Evolutionary conservation across 2,113 vertebrate genomes (phyloP), one percentile per base, ranked within the genome.

Genomic region (Manacus vitellinus): DNA sequence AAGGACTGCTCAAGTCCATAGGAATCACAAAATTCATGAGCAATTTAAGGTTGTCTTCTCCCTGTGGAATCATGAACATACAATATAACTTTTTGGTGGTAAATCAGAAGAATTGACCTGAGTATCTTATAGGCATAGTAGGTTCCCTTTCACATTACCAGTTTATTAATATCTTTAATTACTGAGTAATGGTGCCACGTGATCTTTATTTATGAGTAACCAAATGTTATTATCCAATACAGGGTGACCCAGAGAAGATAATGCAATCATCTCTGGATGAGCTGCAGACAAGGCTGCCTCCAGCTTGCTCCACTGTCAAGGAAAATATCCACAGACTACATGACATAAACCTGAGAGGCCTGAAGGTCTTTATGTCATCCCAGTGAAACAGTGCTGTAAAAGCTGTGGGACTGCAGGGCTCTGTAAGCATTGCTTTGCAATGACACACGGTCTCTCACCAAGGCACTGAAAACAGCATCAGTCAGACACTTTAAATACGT

Each of bases 301-400:
- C 85, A 93, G 95, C 72, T 84, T 84, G 35, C 79, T 91, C 71
- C 31, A 51, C 92, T 94, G 94, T 94, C 96, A 95, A 84, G 82
- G 76, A 92, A 93, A 95, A 95, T 96, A 97, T 75, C 74, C 85
- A 91, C 65, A 85, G 52, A 65, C 44, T 68, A n/a, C 1, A 0
- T 92, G 94, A 94, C 31, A 97, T 96, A 96, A 94, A 92, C 85
- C 94, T 94, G 92, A 61, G 51, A 85, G 14, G 35, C 72, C 63
- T 81, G 86, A n/a, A 96, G 33, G 61, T 51, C 61, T 72, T 46
- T 63, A 49, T 65, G 43, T 39, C 37, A 65, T 72, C 31, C n/a
- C 65, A 16, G 62, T 21, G 68, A 33, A 67, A 44, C 6, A 44
- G 28, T 22, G 31, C n/a, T 84, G 37, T 10, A n/a, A 61, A 63